phyloP scores from a whole-genome alignment of 2,113 vertebrate species.

The Cochlearius cochlearius region DNA sequence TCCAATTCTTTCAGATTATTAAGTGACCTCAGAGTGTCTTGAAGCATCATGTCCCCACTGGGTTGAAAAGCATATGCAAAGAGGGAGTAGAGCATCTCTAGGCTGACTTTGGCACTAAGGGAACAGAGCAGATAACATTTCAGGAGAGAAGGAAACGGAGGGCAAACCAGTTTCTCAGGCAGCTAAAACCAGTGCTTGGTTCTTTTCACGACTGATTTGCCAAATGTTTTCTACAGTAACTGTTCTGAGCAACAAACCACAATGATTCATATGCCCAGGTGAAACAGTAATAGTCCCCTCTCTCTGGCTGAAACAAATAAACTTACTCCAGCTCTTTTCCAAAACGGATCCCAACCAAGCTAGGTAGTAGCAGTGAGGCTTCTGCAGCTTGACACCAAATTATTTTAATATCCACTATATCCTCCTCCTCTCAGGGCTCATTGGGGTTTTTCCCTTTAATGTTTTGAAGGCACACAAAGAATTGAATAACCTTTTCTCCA shows the following conservation, averaged over 20 bases:
- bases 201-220: background rate
- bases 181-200: background rate
- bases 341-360: background rate
- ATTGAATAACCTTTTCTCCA: background rate
- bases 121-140: background rate
- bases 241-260: background rate
- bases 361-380: background rate
- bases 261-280: background rate
- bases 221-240: background rate
- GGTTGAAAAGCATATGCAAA: background rate
- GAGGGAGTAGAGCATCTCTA: background rate
- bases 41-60: background rate
- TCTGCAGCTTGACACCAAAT: background rate
- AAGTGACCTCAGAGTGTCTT: background rate
- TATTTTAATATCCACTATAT: background rate
- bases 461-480: slow-evolving; percentile 18
- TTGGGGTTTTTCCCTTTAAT: background rate
- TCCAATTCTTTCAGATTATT: background rate
- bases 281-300: background rate
- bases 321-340: background rate
- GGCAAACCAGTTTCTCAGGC: background rate
- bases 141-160: background rate
- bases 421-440: background rate
- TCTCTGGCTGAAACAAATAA: background rate
- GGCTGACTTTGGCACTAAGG: background rate